Evolutionary conservation across 92 coral and sea anemone species (phyloP), one percentile per base, ranked within the genome.

Genomic region (Nematostella vectensis): DNA sequence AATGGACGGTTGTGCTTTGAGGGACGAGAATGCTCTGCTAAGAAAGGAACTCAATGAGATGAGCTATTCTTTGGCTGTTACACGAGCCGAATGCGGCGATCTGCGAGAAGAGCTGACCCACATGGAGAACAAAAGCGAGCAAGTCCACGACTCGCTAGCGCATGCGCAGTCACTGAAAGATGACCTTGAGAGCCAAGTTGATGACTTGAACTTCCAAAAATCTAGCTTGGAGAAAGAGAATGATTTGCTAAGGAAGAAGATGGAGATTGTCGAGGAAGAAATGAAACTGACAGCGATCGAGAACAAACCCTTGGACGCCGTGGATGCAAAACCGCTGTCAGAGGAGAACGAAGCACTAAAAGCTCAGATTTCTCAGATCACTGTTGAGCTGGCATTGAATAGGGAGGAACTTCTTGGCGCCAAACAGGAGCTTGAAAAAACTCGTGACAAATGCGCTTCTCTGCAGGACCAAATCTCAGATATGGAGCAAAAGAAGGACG

Each of bases 241-340:
- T 27, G 74, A 66, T 9, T 61, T 81, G 20, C 58, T 79, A 36
- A 63, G 76, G 29, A 72, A 70, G 47, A 76, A 81, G 18, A 55
- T 66, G 25, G 69, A 70, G 23, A 59, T 65, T 42, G 66, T 85
- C 12, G 87, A 85, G 39, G 70, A 62, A 19, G 79, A 81, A 26
- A 47, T 51, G 4, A 36, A 70, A 6, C 45, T 66, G 2, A 42
- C 57, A 3, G 37, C 61, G 37, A 59, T 15, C 3, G 62, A 55
- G n/a, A 45, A 4, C 11, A 10, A 38, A 12, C 62, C 26, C 17
- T 16, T 55, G 10, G 72, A 66, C 22, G 37, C 25, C 12, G 74
- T 62, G 36, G 74, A 39, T 42, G 47, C 29, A 54, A 65, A 59
- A 58, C 30, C 77, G 54, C 52, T 64, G 51, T 13, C 67, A 21